A percentile compares a stretch with the other conserved stretches of the same genome.
phyloP scores from a whole-genome alignment of 2,113 vertebrate genomes.

The Tympanuchus pallidicinctus region DNA sequence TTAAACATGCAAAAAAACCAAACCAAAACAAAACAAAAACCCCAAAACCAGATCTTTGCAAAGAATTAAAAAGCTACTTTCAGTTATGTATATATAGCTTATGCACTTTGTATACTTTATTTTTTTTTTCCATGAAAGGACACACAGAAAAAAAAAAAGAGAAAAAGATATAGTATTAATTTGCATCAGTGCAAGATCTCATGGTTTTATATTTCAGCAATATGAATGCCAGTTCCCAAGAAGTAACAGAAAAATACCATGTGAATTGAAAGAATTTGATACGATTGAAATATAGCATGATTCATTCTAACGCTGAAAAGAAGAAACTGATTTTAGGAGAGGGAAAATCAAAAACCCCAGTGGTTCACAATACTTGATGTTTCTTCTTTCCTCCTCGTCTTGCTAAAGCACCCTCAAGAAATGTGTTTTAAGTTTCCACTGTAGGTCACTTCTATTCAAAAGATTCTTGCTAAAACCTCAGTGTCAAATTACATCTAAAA shows the following conservation, averaged over 20 bases:
- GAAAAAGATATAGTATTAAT: not conserved
- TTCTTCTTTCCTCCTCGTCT: not conserved
- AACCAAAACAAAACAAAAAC: not conserved
- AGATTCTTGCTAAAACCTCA: not conserved
- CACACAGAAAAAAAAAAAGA: not conserved
- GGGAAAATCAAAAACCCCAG: not conserved
- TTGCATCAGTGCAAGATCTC: conserved; percentile 3
- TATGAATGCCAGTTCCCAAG: conserved; percentile 19
- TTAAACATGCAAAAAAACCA: not conserved
- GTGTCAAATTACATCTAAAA: not conserved
- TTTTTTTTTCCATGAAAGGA: not conserved
- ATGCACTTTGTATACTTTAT: not conserved
- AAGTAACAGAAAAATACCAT: conserved; percentile 2
- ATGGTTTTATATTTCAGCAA: not conserved
- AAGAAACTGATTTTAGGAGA: conserved; percentile 41
- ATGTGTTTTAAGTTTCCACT: conserved; percentile 33
- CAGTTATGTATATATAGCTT: not conserved
- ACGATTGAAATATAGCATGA: not conserved
- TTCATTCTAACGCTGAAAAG: conserved; percentile 41
- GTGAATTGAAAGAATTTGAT: conserved; percentile 26
- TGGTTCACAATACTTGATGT: not conserved
- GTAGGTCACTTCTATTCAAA: not conserved
- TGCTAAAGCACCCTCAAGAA: not conserved
- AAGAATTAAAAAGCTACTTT: conserved; percentile 14
- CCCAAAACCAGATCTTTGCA: not conserved